These are phyloP conservation scores for Oscheius sp. DNA, from an alignment of 2,888 invertebrate genomes.

Conservation along the genomic window DNA sequence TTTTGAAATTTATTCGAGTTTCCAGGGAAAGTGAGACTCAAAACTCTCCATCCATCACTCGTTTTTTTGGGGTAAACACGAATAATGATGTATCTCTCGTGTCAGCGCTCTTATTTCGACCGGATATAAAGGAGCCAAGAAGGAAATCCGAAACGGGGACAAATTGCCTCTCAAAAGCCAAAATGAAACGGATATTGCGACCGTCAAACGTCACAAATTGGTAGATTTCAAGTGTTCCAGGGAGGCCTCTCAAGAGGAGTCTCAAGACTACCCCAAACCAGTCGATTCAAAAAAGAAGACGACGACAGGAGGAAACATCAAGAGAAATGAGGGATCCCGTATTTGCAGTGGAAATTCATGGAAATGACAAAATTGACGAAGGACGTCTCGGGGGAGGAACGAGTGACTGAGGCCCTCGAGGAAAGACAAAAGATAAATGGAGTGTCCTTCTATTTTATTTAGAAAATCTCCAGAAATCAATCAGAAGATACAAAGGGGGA, in stretches of 20 bases:
- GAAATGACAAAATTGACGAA: conserved; percentile 2
- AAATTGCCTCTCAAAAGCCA: conserved; percentile 24
- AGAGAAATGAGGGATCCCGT: neutral
- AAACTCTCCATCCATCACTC: too few relatives aligned
- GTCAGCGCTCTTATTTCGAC: neutral
- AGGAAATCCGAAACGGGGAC: conserved; percentile 27
- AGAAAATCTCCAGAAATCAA: too few relatives aligned
- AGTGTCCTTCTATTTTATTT: neutral
- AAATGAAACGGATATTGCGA: conserved; percentile 27
- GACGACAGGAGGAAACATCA: neutral
- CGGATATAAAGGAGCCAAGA: neutral
- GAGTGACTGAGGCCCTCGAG: neutral
- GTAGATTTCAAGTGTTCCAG: neutral
- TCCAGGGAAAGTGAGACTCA: neutral
- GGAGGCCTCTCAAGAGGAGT: neutral
- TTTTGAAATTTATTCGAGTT: neutral
- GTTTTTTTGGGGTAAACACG: too few relatives aligned
- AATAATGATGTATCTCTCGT: neutral
- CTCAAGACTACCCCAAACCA: neutral
- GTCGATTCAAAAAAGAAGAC: neutral
- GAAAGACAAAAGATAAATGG: neutral
- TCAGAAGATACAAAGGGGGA: too few relatives aligned
- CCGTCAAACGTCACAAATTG: conserved; percentile 1
- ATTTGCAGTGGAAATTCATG: conserved; percentile 4
- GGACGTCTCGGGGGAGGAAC: neutral